Evolutionary conservation across 2,113 vertebrate genomes (phyloP).

Genomic region (Triplophysa dalaica): DNA sequence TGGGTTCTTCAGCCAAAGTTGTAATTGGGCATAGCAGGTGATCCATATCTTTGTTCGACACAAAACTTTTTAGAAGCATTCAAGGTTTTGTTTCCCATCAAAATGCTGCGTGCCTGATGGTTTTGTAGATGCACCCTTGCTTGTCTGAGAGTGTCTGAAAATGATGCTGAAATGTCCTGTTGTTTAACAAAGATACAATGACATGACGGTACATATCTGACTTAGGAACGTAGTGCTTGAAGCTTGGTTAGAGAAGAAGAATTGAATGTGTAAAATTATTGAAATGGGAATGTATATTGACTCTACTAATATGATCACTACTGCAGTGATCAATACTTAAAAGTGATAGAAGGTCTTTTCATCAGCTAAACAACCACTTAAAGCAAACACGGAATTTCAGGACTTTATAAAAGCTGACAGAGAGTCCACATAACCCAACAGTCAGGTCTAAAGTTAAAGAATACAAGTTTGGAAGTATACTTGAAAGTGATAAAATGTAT

Average conservation of each 20-base stretch:
- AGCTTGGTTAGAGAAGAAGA: neutral
- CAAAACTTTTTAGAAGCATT: neutral
- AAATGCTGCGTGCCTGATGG: neutral
- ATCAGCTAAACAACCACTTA: neutral
- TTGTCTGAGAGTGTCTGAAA: neutral
- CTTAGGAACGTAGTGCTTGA: neutral
- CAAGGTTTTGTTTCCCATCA: neutral
- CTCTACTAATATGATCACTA: neutral
- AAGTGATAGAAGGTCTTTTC: neutral
- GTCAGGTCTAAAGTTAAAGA: too few species aligned
- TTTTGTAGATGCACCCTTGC: neutral
- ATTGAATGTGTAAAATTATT: neutral
- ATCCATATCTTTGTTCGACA: neutral
- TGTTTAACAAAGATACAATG: neutral
- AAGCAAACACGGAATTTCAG: neutral
- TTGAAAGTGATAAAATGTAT: too few species aligned
- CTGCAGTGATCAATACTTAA: neutral
- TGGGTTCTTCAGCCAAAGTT: neutral
- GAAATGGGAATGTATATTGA: neutral
- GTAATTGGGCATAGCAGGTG: conserved; percentile 1
- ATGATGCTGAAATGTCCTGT: neutral
- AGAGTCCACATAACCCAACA: too few species aligned
- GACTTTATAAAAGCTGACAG: neutral
- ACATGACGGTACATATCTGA: too few species aligned
- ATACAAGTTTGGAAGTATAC: too few species aligned